These are phyloP conservation scores for Esox lucius DNA, from an alignment of 2,797 vertebrate species.

Conservation along the genomic window DNA sequence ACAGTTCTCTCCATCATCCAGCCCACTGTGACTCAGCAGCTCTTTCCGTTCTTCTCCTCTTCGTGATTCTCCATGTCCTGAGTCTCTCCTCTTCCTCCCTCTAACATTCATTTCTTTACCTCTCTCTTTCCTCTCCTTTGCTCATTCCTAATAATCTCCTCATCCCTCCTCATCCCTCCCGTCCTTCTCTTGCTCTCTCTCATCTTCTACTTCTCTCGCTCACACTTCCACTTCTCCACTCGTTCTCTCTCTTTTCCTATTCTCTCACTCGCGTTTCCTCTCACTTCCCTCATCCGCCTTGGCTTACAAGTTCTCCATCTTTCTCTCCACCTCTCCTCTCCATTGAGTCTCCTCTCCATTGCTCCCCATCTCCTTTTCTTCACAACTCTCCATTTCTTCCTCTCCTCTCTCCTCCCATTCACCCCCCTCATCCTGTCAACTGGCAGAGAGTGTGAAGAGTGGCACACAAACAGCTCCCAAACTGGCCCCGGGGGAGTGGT, in stretches of 20 bases:
- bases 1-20: too few species aligned
- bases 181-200: not conserved
- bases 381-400: not conserved
- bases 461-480: conserved; percentile 36
- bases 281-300: conserved; percentile 31
- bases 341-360: conserved; percentile 28
- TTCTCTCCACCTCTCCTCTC: conserved; percentile 15
- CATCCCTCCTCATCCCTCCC: too few species aligned
- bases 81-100: too few species aligned
- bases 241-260: conserved; percentile 18
- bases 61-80: too few species aligned
- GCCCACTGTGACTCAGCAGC: too few species aligned
- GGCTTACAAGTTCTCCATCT: not conserved
- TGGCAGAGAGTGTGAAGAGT: conserved; percentile 46
- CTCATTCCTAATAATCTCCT: too few species aligned
- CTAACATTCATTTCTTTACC: too few species aligned
- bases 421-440: conserved; percentile 3
- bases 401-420: conserved; percentile 34
- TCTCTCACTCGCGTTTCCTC: conserved; percentile 15
- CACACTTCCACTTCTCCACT: not conserved
- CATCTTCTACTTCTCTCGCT: conserved; percentile 7
- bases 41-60: too few species aligned
- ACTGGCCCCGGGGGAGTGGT: not conserved
- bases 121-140: too few species aligned
- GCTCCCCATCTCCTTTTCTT: not conserved